Evolutionary conservation across 37 sponge, comb jelly and placozoan species (phyloP).

Genomic region (Theonella swinhoei): DNA sequence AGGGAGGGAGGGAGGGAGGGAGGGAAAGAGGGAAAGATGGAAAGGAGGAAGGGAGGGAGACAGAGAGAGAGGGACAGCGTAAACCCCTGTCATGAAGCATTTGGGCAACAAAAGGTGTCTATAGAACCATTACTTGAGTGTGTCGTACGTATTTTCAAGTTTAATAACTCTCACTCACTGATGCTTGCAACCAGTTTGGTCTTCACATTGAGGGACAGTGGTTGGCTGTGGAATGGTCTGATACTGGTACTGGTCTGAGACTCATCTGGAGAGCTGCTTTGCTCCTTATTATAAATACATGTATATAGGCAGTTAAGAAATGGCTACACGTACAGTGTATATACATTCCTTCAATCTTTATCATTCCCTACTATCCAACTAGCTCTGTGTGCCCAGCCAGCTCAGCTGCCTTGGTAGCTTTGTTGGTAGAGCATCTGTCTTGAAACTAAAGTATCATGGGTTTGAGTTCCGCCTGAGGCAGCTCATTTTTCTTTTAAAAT

Average conservation of each 20-base stretch:
- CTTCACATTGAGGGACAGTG: background rate
- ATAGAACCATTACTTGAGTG: background rate
- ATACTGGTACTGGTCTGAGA: background rate
- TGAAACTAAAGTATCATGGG: too few species aligned
- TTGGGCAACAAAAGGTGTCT: background rate
- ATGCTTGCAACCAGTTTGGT: background rate
- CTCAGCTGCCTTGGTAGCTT: background rate
- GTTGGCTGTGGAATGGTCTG: background rate
- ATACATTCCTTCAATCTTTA: background rate
- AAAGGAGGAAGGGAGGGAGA: too few species aligned
- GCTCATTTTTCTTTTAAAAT: too few species aligned
- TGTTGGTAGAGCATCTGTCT: background rate
- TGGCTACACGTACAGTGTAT: background rate
- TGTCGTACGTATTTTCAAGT: background rate
- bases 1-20: background rate
- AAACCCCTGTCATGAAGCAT: too few species aligned
- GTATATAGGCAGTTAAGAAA: background rate
- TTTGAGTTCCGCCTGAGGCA: too few species aligned
- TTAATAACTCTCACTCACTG: too few species aligned
- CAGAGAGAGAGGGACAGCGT: too few species aligned
- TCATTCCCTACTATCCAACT: background rate
- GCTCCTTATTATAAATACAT: background rate
- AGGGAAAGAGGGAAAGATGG: too few species aligned
- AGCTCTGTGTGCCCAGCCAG: background rate
- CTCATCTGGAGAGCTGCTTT: background rate